Evolutionary conservation across 2,888 invertebrate species (phyloP).

Genomic region (Sarcophaga rosellei): DNA sequence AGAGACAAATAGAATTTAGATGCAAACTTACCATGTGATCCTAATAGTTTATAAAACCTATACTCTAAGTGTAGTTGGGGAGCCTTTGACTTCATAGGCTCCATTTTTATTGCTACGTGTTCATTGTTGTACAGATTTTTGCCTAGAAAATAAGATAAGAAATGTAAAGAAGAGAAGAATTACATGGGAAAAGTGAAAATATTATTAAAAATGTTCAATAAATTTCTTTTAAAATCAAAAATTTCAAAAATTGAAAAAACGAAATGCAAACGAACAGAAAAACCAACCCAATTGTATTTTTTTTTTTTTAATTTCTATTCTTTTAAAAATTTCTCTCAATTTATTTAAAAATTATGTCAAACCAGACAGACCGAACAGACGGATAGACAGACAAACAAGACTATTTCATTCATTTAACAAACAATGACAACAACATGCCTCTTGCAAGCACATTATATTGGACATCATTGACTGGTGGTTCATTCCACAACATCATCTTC

Average conservation of each 20-base stretch:
- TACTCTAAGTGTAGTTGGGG: constrained; percentile 99
- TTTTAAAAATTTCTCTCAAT: background rate
- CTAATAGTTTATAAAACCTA: constrained; percentile 99
- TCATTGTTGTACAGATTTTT: constrained; percentile 99
- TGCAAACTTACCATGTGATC: constrained; percentile 92
- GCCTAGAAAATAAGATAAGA: constrained; percentile 85
- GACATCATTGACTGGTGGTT: no score
- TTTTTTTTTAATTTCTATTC: background rate
- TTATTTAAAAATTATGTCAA: background rate
- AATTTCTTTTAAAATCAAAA: background rate
- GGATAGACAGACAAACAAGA: background rate
- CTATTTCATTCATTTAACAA: no score
- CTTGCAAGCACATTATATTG: no score
- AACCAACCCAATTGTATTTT: background rate
- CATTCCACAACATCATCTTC: constrained; percentile 1
- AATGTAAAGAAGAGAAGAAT: background rate
- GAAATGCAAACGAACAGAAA: background rate
- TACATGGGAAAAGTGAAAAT: background rate
- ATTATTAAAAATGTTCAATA: background rate
- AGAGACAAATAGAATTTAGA: constrained; percentile 21
- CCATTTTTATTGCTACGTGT: constrained; percentile 99
- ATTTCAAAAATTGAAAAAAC: constrained; percentile 2
- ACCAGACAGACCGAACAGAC: background rate
- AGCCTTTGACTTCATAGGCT: constrained; percentile 99
- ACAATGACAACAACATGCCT: no score